Base-by-base conservation (phyloP, 2,797 vertebrate species). In the Trichosurus vulpecula region DNA sequence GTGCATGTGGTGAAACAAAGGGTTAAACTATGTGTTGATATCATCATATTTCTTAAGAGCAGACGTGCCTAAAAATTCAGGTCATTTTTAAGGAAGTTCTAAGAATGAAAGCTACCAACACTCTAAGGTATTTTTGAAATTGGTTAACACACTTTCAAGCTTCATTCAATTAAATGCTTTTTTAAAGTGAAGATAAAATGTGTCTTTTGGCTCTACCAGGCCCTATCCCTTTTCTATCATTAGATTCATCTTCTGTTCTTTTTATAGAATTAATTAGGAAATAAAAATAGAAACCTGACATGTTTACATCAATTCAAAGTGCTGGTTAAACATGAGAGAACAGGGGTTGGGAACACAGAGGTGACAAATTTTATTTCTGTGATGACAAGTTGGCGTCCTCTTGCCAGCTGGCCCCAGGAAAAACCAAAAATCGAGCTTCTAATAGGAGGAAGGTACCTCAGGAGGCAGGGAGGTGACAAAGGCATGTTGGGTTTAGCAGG, bases 331-430 rank as follows among this genome's bases (percentile, higher is more conserved):
- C 97, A 97, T 81, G 94, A 96, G 97, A 97, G 81, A 97, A 98
- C 31, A 52, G 95, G 98, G 92, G 94, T 41, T 94, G 97, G 90
- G 96, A 97, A 97, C 66, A 94, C 61, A 14, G 55, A 98, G 95
- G 98, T 93, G 97, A 98, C 95, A 97, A 87, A 96, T 95, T 97
- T 96, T 54, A 95, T 97, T 98, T 98, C 97, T 97, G 93, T 96
- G 96, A 97, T 30, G 29, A 97, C 96, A 97, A 98, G 96, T 90
- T 58, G 95, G 94, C 94, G 31, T 53, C 58, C 27, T 95, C 92
- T 94, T 54, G 90, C 96, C 96, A 97, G 95, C 14, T 96, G 97
- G 97, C 93, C 96, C 94, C 58, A 29, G 91, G 27, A 8, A 94
- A 30, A 53, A 66, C 96, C 97, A 52, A 93, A 95, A 81, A 95